These are phyloP conservation scores for Biston betularia DNA, from an alignment of 2,888 invertebrate genomes.

Conservation along the genomic window DNA sequence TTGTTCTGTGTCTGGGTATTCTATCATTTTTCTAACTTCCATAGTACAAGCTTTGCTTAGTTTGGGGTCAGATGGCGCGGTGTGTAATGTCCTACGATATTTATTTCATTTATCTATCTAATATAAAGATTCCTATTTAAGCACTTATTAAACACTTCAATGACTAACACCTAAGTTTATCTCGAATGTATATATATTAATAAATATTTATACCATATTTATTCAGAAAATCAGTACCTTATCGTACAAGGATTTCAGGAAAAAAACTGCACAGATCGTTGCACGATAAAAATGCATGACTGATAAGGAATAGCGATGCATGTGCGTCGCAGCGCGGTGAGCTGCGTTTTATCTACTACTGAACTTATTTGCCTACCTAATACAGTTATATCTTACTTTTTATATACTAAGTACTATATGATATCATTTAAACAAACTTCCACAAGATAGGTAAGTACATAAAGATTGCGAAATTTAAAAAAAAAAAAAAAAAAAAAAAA, in stretches of 20 bases:
- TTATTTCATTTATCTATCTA: too few relatives aligned
- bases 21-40: too few relatives aligned
- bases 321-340: not conserved
- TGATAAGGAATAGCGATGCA: slow-evolving; percentile 46
- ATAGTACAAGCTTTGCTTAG: too few relatives aligned
- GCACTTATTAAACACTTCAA: not conserved
- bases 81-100: too few relatives aligned
- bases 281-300: slow-evolving; percentile 55
- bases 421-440: too few relatives aligned
- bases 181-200: not conserved
- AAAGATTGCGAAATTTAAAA: too few relatives aligned
- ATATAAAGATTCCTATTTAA: too few relatives aligned
- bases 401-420: not conserved
- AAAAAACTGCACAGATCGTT: slow-evolving; percentile 48
- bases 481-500: too few relatives aligned
- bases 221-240: slow-evolving; percentile 22
- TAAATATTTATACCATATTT: slow-evolving; percentile 16
- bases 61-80: too few relatives aligned
- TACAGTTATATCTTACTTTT: not conserved
- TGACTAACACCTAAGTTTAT: slow-evolving; percentile 11
- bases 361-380: slow-evolving; percentile 13
- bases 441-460: too few relatives aligned
- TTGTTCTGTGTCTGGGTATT: too few relatives aligned
- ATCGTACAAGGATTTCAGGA: slow-evolving; percentile 45
- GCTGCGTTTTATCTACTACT: slow-evolving; percentile 16